These are phyloP conservation scores for Oncopodura yosiiana DNA, from an alignment of 1,140 invertebrate species.

Conservation along the genomic window DNA sequence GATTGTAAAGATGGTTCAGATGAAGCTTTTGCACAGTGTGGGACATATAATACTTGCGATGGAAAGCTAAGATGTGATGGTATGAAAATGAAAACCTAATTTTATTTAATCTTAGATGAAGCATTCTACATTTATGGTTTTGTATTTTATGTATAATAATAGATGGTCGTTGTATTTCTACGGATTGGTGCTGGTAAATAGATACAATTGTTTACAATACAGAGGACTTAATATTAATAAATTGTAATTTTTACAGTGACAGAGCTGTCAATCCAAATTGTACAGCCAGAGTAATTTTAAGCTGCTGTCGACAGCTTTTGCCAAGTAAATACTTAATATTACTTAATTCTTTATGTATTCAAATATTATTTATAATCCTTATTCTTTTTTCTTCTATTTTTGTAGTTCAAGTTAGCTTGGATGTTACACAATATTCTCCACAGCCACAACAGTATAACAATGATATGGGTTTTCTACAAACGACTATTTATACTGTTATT, in stretches of 20 bases:
- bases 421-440: slow-evolving; percentile 36
- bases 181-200: slow-evolving; percentile 46
- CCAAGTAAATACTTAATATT: slow-evolving; percentile 10
- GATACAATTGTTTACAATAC: too few species aligned
- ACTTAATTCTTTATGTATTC: neutral
- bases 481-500: slow-evolving; percentile 43
- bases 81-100: slow-evolving; percentile 34
- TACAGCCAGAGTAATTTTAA: slow-evolving; percentile 38
- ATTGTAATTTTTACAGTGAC: too few species aligned
- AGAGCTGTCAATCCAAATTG: slow-evolving; percentile 41
- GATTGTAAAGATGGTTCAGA: slow-evolving; percentile 78
- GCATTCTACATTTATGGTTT: neutral
- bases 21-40: slow-evolving; percentile 48
- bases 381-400: slow-evolving; percentile 2
- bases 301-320: slow-evolving; percentile 35
- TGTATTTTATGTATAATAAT: too few species aligned
- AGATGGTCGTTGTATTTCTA: slow-evolving; percentile 45
- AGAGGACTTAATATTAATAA: too few species aligned
- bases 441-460: slow-evolving; percentile 37
- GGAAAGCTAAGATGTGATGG: slow-evolving; percentile 44
- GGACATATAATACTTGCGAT: slow-evolving; percentile 43
- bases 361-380: slow-evolving; percentile 8
- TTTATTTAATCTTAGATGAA: too few species aligned
- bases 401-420: slow-evolving; percentile 12
- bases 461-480: slow-evolving; percentile 43